Evolutionary conservation across 2,888 invertebrate species (phyloP).

Genomic region (Andrena dorsata): DNA sequence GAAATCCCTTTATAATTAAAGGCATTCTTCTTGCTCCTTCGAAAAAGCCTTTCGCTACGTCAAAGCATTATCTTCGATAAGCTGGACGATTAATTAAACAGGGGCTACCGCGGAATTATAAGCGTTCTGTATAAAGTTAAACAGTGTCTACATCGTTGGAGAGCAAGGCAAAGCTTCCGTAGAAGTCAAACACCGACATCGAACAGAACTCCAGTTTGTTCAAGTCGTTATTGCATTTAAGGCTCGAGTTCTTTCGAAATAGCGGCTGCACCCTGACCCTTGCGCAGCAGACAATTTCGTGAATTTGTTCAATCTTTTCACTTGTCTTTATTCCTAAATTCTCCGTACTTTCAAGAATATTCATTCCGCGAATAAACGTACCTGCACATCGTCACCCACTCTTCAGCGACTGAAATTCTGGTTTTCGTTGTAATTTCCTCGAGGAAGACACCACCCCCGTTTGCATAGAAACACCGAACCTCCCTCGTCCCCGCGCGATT

Average conservation of each 20-base stretch:
- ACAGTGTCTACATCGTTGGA: slow-evolving; percentile 28
- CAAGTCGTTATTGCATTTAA: neutral
- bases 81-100: slow-evolving; percentile 53
- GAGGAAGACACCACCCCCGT: slow-evolving; percentile 2
- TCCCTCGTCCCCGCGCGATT: slow-evolving; percentile 21
- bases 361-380: neutral
- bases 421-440: neutral
- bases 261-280: neutral
- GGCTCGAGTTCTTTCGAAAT: neutral
- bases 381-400: neutral
- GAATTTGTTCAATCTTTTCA: neutral
- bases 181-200: slow-evolving; percentile 21
- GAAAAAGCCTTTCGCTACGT: slow-evolving; percentile 8
- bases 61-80: slow-evolving; percentile 47
- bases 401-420: neutral
- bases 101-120: slow-evolving; percentile 33
- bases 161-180: slow-evolving; percentile 27
- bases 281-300: neutral
- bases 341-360: neutral
- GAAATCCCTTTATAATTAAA: slow-evolving; percentile 49
- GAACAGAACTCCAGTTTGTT: slow-evolving; percentile 7
- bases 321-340: neutral
- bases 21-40: slow-evolving; percentile 28
- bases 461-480: neutral
- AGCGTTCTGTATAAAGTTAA: slow-evolving; percentile 33